Conservation (phyloP, 1,140 invertebrate genomes). For the Pomacea maculata region DNA sequence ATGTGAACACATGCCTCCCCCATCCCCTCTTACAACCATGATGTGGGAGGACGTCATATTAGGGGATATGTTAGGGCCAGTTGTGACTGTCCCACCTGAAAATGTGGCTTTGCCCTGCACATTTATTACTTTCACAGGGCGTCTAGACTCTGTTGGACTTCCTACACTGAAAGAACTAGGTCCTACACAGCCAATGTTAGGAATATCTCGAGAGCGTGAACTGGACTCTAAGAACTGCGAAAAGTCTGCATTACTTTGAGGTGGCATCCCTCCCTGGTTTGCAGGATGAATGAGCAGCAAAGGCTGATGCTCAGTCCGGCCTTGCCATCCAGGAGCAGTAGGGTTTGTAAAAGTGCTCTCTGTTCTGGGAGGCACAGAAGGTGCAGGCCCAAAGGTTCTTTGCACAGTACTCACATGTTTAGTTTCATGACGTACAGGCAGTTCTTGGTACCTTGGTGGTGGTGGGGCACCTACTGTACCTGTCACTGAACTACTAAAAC, state of each 20-base stretch:
- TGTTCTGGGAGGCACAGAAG: slow-evolving; percentile 4
- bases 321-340: background rate
- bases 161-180: background rate
- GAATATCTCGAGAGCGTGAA: slow-evolving; percentile 15
- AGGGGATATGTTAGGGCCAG: slow-evolving; percentile 21
- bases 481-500: too few relatives aligned
- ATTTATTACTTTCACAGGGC: slow-evolving; percentile 32
- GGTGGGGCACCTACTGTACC: background rate
- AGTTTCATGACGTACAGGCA: slow-evolving; percentile 18
- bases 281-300: slow-evolving; percentile 10
- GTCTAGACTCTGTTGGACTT: slow-evolving; percentile 20
- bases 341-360: slow-evolving; percentile 2
- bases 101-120: slow-evolving; percentile 5
- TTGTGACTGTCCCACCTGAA: slow-evolving; percentile 29
- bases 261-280: background rate
- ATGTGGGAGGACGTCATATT: slow-evolving; percentile 21
- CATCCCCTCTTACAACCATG: slow-evolving; percentile 31
- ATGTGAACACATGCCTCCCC: slow-evolving; percentile 27
- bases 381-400: slow-evolving; percentile 4
- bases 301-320: background rate
- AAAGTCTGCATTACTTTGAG: slow-evolving; percentile 7
- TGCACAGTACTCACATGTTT: slow-evolving; percentile 21
- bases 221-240: background rate
- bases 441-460: slow-evolving; percentile 11
- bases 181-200: slow-evolving; percentile 15